phyloP scores from a whole-genome alignment of 2,797 vertebrate genomes.

The Ctenosaura bakeri region DNA sequence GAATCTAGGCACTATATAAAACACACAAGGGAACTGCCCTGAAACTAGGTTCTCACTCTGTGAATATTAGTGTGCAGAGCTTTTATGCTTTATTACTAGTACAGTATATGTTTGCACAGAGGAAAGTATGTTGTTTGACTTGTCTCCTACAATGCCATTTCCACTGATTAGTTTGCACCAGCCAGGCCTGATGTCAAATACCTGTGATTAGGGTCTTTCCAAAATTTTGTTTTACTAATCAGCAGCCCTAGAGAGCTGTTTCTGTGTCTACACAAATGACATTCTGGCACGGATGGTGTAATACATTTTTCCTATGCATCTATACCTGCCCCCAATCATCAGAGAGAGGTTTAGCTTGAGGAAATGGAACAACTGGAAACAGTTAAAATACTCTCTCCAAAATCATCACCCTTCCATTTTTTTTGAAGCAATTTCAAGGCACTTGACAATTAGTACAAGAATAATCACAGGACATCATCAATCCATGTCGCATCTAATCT shows the following conservation, averaged over 20 bases:
- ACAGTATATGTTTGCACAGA: not conserved
- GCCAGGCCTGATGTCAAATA: not conserved
- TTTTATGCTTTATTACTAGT: no score
- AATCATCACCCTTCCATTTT: not conserved
- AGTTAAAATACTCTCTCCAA: not conserved
- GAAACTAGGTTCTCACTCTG: not conserved
- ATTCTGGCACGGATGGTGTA: no score
- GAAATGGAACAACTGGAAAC: not conserved
- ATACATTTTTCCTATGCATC: not conserved
- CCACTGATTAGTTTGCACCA: not conserved
- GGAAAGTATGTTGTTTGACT: not conserved
- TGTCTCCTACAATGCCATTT: no score
- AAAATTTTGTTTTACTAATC: not conserved
- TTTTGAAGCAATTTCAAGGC: not conserved
- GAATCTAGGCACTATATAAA: not conserved
- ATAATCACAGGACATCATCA: not conserved
- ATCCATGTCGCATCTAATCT: not conserved
- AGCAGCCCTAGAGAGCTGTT: not conserved
- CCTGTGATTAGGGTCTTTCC: not conserved
- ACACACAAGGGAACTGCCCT: not conserved
- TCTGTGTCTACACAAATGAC: not conserved
- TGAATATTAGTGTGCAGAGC: not conserved
- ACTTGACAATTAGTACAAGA: not conserved
- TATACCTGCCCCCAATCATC: not conserved
- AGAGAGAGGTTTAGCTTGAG: not conserved